Base-by-base conservation (phyloP, 2,888 invertebrate species). In the Cordilura impudica region DNA sequence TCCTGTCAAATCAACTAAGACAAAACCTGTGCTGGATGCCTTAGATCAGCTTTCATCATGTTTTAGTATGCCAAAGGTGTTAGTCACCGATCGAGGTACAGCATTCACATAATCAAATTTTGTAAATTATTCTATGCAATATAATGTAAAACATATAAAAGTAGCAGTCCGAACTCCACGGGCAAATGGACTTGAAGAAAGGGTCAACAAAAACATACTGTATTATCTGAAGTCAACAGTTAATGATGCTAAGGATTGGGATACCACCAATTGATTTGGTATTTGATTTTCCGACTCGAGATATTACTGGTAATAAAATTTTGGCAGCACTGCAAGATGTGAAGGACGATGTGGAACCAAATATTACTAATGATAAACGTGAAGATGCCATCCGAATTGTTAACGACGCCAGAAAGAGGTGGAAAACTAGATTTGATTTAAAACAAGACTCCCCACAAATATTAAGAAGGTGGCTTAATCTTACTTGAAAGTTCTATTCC, bases 271-370 rank as follows among this genome's bases (percentile, higher is more conserved):
- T n/a, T n/a, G n/a, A n/a, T n/a, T n/a, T n/a, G n/a, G n/a, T n/a
- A n/a, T n/a, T n/a, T n/a, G n/a, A n/a, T n/a, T n/a, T n/a, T n/a
- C n/a, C n/a, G n/a, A n/a, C n/a, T n/a, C n/a, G n/a, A n/a, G 67
- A 80, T n/a, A 65, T 80, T 5, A 75, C 71, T 26, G 35, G 23
- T 8, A 81, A 78, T 35, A 70, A 71, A 43, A 7, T 81, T 4
- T 39, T 78, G 8, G 35, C 70, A 16, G 77, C 78, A 1, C 6
- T 78, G 8, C 53, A 69, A 26, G 61, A 73, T n/a, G 73, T 73
- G 5, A 65, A 66, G 4, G 8, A 2, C 7, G 35, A 26, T n/a
- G 1, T 14, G 4, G 54, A 53, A 18, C 23, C n/a, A 2, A 10
- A 18, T 12, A 45, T 45, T 7, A 19, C 19, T 14, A 70, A 8